These are phyloP conservation scores for Leptopilina syphax DNA, from an alignment of 2,888 invertebrate species.

Conservation along the genomic window DNA sequence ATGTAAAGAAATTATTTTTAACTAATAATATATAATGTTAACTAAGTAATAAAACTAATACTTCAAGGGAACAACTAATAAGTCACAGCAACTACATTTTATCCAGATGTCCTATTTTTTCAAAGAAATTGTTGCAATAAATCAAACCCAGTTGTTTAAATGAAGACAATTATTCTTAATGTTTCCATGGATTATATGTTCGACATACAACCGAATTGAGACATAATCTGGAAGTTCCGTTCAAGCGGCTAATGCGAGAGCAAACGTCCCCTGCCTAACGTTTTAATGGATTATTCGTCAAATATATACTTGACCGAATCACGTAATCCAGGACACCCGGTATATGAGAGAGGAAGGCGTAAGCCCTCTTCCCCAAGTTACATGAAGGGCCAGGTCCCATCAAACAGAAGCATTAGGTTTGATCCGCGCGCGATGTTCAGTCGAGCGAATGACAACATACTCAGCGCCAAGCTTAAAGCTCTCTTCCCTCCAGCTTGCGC, in stretches of 20 bases:
- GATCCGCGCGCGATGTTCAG: conserved; percentile 76
- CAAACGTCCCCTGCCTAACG: background rate
- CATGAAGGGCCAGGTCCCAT: conserved; percentile 64
- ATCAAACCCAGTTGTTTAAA: background rate
- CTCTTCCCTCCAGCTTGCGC: conserved; percentile 30
- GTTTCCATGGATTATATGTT: background rate
- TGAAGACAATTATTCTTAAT: background rate
- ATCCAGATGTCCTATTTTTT: too few relatives aligned
- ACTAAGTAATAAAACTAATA: too few relatives aligned
- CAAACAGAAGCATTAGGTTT: conserved; percentile 76
- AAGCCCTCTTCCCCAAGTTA: conserved; percentile 52
- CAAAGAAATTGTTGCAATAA: background rate
- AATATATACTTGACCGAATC: conserved; percentile 12
- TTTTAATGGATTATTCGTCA: conserved; percentile 37
- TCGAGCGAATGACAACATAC: conserved; percentile 76
- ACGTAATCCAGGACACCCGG: conserved; percentile 41
- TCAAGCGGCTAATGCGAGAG: background rate
- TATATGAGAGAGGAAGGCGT: conserved; percentile 53
- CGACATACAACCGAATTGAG: background rate
- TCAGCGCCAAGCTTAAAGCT: conserved; percentile 63
- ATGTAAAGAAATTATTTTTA: too few relatives aligned
- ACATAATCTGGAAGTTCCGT: conserved; percentile 1
- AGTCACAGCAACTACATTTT: too few relatives aligned
- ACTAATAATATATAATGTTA: too few relatives aligned
- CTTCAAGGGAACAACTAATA: too few relatives aligned